Evolutionary conservation across 2,797 vertebrate species (phyloP), one percentile per base, ranked within the genome.

Genomic region (Heliangelus exortis): DNA sequence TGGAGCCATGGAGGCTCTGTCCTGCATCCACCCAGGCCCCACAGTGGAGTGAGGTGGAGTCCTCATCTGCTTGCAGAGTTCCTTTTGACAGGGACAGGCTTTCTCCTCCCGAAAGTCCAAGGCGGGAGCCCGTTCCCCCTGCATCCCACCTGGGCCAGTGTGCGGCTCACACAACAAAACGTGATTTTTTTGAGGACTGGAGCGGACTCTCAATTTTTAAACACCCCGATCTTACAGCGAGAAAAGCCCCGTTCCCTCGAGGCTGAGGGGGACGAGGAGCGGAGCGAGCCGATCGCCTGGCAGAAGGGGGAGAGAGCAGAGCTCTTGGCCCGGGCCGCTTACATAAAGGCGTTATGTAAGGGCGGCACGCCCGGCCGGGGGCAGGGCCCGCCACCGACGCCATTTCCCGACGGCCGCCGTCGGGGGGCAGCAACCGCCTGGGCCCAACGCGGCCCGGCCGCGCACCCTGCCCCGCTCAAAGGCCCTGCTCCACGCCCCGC

Each of bases 381-480:
- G 77, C 76, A 86, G 87, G 78, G 51, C 84, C 45, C 16, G 90
- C 73, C 16, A 62, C 86, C 50, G 65, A 10, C 67, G 68, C 85
- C 92, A 78, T 88, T 69, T 94, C 84, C 74, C 36, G 57, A 62
- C 51, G 41, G 74, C 72, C 48, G 85, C 97, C 98, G 94, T 76
- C 81, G 93, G 97, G 96, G 93, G 97, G 97, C 97, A 98, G 97
- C 97, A 97, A 78, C 51, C 26, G 67, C 95, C 59, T 31, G 66
- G 67, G 55, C 39, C 71, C 31, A 39, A 47, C 71, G 8, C 10
- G 29, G 14, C 59, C 20, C 43, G 25, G 16, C 53, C 43, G 23
- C 48, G 4, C 48, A 7, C 31, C 93, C 93, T 81, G 79, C 68
- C 93, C 78, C 80, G 83, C 90, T n/a, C 31, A 33, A 34, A 39